Evolutionary conservation across 2,888 invertebrate species (phyloP).

Genomic region (Nysson spinosus): DNA sequence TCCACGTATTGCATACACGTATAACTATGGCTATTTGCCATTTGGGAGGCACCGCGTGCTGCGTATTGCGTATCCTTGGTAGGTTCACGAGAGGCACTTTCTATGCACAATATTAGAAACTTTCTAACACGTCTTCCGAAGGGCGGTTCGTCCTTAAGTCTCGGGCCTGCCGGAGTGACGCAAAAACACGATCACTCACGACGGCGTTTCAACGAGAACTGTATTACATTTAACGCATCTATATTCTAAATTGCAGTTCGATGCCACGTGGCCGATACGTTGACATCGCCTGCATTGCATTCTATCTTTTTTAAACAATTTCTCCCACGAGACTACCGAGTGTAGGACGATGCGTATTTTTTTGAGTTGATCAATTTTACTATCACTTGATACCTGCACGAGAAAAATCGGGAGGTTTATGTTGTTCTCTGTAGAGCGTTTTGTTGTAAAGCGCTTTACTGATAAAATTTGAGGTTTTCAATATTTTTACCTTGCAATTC

Average conservation of each 20-base stretch:
- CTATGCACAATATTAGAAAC: no score
- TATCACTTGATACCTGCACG: conserved; percentile 30
- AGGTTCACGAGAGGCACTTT: no score
- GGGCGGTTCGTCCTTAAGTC: not conserved
- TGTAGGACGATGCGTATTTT: conserved; percentile 29
- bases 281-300: conserved; percentile 51
- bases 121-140: no score
- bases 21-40: no score
- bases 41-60: no score
- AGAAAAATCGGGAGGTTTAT: conserved; percentile 27
- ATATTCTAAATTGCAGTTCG: conserved; percentile 37
- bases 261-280: conserved; percentile 31
- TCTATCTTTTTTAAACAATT: conserved; percentile 16
- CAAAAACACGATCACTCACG: no score
- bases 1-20: no score
- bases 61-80: no score
- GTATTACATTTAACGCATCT: conserved; percentile 40
- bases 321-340: conserved; percentile 36
- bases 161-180: no score
- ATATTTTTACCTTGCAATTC: not conserved
- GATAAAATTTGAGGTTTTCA: conserved; percentile 19
- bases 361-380: conserved; percentile 10
- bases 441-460: conserved; percentile 22
- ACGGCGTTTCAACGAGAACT: not conserved
- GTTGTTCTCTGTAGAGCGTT: no score